Conservation (phyloP, 2,888 invertebrate species). For the Idaea dimidiata region DNA sequence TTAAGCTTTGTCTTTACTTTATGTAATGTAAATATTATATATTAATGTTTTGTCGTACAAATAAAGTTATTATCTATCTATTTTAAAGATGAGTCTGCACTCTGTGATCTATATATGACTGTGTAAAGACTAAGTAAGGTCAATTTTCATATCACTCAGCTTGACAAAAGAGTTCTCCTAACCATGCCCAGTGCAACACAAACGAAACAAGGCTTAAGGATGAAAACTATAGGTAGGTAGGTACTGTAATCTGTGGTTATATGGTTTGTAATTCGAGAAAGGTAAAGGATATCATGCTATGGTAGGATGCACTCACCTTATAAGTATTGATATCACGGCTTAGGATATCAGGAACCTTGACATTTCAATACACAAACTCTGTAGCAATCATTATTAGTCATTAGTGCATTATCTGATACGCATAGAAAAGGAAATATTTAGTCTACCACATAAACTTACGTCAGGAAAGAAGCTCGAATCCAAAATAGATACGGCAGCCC, state of each 20-base stretch:
- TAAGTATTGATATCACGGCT: constrained; percentile 50
- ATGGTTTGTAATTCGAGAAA: constrained; percentile 4
- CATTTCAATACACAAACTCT: not conserved
- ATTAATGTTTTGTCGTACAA: no score
- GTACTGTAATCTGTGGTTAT: not conserved
- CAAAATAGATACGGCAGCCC: constrained; percentile 64
- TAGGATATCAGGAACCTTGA: constrained; percentile 6
- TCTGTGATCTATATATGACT: no score
- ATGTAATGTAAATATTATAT: no score
- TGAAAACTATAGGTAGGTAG: not conserved
- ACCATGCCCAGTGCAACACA: no score
- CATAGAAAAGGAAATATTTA: not conserved
- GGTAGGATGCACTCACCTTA: not conserved
- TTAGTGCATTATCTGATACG: not conserved
- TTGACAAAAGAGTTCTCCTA: no score
- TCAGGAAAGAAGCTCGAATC: constrained; percentile 46
- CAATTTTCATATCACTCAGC: no score
- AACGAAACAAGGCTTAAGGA: no score
- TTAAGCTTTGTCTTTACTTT: no score
- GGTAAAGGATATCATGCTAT: constrained; percentile 6
- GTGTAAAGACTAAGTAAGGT: no score
- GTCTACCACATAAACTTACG: constrained; percentile 43
- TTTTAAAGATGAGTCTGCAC: no score
- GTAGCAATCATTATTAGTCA: not conserved
- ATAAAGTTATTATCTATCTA: no score